Conservation (phyloP, 2,797 vertebrate species). For the Chelonia mydas region DNA sequence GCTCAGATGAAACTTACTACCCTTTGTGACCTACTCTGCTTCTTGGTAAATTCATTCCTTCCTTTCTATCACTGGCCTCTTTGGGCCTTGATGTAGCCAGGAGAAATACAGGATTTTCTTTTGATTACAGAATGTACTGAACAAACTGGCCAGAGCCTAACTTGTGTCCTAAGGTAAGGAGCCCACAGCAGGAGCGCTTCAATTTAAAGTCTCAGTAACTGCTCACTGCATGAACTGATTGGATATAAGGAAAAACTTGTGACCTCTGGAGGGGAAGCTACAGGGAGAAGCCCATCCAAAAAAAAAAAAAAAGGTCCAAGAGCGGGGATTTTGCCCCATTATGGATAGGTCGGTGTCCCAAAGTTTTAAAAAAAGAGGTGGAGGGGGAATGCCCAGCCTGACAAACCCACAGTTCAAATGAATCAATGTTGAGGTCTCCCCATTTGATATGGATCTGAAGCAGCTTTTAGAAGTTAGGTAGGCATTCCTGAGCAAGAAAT, state of each 20-base stretch:
- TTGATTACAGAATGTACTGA: background rate
- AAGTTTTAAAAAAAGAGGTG: conserved; percentile 30
- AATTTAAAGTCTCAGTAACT: conserved; percentile 25
- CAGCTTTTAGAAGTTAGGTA: conserved; percentile 26
- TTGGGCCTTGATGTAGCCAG: background rate
- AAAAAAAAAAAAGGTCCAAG: conserved; percentile 35
- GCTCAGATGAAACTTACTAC: background rate
- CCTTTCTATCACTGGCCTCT: background rate
- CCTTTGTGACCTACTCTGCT: background rate
- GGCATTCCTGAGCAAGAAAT: background rate
- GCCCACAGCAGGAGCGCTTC: conserved; percentile 37
- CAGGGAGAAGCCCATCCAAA: background rate
- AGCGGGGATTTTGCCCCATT: background rate
- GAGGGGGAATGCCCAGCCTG: conserved; percentile 45
- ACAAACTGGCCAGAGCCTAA: background rate
- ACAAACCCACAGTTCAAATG: conserved; percentile 74
- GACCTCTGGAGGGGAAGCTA: background rate
- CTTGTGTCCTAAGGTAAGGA: background rate
- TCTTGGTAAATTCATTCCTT: background rate
- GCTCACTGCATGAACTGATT: conserved; percentile 22
- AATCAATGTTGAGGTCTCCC: conserved; percentile 64
- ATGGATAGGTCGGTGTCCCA: conserved; percentile 69
- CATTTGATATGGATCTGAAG: conserved; percentile 61
- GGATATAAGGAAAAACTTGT: conserved; percentile 46
- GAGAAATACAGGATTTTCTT: background rate